Percentiles rank a stretch among this genome's conserved stretches.
phyloP scores from a whole-genome alignment of 2,797 vertebrate species.

The Pangasius krempfi region DNA sequence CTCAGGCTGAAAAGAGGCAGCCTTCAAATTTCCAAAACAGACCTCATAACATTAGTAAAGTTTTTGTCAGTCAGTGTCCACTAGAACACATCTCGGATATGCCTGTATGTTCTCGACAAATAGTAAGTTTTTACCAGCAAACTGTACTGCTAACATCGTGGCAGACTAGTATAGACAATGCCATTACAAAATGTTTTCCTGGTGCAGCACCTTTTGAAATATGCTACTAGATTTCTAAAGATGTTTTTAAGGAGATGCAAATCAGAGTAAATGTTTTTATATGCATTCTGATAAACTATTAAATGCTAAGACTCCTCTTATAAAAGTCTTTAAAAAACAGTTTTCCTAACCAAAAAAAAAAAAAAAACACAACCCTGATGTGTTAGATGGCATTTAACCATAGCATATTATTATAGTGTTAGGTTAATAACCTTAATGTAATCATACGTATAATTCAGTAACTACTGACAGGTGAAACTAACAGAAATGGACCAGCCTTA shows the following conservation, averaged over 20 bases:
- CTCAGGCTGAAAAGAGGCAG: conserved; percentile 42
- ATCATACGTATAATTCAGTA: neutral
- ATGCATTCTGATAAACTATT: neutral
- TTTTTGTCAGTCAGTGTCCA: neutral
- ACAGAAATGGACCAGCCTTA: neutral
- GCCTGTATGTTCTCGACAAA: neutral
- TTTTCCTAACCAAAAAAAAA: neutral
- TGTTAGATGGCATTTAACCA: neutral
- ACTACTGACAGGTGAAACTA: neutral
- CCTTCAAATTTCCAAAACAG: conserved; percentile 28
- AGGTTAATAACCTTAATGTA: neutral
- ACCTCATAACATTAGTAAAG: conserved; percentile 14
- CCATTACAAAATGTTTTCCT: neutral
- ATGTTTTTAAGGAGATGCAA: neutral
- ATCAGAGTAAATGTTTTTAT: neutral
- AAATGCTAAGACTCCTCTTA: neutral
- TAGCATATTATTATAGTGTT: neutral
- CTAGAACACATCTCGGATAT: neutral
- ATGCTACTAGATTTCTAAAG: neutral
- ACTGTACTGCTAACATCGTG: neutral
- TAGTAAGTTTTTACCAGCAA: neutral
- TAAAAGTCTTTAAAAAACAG: neutral
- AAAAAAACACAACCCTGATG: neutral
- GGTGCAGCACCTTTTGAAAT: neutral
- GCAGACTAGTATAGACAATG: neutral